Base-by-base conservation (phyloP, 2,888 invertebrate species). In the Volucella zonaria region DNA sequence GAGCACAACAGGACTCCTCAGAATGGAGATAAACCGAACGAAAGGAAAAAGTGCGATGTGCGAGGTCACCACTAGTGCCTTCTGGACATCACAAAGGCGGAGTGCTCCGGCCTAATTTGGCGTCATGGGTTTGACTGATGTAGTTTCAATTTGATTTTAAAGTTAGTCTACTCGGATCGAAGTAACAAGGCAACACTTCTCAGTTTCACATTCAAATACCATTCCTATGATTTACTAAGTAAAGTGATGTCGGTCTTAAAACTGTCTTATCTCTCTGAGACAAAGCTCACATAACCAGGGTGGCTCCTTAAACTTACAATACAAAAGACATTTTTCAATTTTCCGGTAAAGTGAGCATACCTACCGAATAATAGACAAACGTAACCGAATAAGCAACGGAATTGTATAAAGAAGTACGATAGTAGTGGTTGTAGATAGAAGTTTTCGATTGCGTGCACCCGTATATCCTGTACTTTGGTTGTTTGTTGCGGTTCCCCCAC, bases 291-390 rank as follows among this genome's bases (percentile, higher is more conserved):
- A 52, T 58, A 62, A 31, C 31, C 58, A 54, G 54, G 11, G 38
- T 49, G 58, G 66, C 52, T 66, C 74, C 70, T 66, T 76, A 56
- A 75, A 75, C 23, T 67, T 76, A 52, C 31, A 38, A 59, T 66
- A 79, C 67, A 85, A 73, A 67, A 73, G 77, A 85, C 81, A 77
- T 85, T 85, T 79, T 85, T 81, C 81, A 85, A 85, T 85, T 85
- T 85, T 85, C 76, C 85, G 81, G 76, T 68, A 51, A 68, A 64
- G 52, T 81, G 73, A 80, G 58, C 85, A 77, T 10, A 40, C 12
- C 38, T 8, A 40, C 12, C 18, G 38, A 64, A 70, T 38, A 62
- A 18, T 40, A 23, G 43, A 51, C 51, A 6, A 47, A 18, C 51
- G 14, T 47, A 47, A 18, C 54, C 56, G 42, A 49, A 67, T 54